Percentiles rank a stretch among this genome's conserved stretches.
These are phyloP conservation scores for Conops quadrifasciatus DNA, from an alignment of 2,888 invertebrate species.

Conservation along the genomic window DNA sequence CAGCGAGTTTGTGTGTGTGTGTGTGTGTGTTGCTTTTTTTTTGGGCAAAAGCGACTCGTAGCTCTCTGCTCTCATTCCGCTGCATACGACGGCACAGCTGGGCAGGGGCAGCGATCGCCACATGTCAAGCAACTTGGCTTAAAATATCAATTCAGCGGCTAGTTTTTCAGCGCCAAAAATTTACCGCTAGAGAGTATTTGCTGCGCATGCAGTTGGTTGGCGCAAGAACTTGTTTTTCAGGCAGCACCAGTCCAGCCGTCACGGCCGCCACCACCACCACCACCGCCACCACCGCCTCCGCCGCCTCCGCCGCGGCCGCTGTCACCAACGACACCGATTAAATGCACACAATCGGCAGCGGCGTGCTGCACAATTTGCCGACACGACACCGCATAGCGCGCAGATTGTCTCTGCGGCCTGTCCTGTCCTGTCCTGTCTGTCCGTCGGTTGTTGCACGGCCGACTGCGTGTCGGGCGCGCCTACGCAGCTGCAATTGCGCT, in stretches of 20 bases:
- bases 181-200: conserved; percentile 11
- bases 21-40: neutral
- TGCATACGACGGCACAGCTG: neutral
- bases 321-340: neutral
- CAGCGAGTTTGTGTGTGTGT: too few species aligned
- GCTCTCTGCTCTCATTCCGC: neutral
- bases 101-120: neutral
- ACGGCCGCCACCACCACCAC: neutral
- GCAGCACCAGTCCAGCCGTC: neutral
- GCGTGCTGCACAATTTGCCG: conserved; percentile 17
- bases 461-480: neutral
- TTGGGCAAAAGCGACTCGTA: neutral
- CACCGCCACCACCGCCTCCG: neutral
- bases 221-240: neutral
- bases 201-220: neutral
- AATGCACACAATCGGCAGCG: conserved; percentile 10
- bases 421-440: neutral
- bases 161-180: neutral
- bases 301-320: neutral
- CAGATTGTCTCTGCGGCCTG: too few species aligned
- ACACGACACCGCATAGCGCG: conserved; percentile 2
- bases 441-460: neutral
- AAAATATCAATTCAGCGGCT: neutral
- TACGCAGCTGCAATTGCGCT: neutral
- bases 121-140: neutral